phyloP scores from a whole-genome alignment of 2,113 vertebrate genomes.

The Ictidomys tridecemlineatus region DNA sequence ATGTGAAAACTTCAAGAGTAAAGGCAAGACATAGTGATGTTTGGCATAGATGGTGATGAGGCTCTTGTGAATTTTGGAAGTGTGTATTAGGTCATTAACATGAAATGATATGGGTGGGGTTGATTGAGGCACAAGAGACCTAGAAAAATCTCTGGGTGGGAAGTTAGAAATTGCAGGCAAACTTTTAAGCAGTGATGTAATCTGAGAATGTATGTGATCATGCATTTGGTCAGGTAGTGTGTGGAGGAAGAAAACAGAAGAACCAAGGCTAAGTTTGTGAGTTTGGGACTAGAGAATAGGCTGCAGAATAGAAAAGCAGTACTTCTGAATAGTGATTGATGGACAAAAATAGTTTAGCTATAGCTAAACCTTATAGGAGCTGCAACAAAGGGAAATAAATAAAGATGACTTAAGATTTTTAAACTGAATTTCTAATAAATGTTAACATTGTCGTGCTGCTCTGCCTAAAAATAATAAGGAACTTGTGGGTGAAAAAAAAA shows the following conservation, averaged over 20 bases:
- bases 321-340: neutral
- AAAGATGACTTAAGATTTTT: neutral
- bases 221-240: neutral
- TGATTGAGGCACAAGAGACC: neutral
- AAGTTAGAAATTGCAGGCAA: neutral
- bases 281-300: neutral
- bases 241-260: neutral
- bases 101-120: neutral
- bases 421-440: constrained; percentile 21
- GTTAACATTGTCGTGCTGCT: neutral
- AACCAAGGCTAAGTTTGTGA: neutral
- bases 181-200: neutral
- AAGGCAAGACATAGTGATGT: neutral
- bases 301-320: neutral
- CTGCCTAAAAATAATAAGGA: neutral
- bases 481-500: constrained; percentile 9
- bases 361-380: neutral
- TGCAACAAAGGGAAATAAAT: neutral
- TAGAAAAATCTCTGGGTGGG: neutral
- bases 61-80: neutral
- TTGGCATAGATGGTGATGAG: neutral
- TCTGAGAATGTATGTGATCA: neutral
- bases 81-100: neutral
- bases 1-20: neutral
- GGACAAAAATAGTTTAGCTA: neutral